Evolutionary conservation across 1,140 invertebrate genomes (phyloP).

Genomic region (Pseudomyrmex cubaensis): DNA sequence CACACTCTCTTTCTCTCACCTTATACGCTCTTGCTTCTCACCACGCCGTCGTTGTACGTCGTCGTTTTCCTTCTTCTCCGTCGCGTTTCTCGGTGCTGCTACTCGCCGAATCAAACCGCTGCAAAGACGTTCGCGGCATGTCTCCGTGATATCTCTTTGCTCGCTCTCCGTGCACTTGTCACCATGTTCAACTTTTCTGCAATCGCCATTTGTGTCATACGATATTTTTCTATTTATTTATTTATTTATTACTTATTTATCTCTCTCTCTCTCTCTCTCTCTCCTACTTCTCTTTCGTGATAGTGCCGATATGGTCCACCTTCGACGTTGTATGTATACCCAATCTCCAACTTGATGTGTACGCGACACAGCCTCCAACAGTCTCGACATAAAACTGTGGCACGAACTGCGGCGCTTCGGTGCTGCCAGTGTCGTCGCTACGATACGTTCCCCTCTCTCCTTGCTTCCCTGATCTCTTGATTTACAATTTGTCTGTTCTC

Average conservation of each 20-base stretch:
- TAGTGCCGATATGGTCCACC: conserved; percentile 6
- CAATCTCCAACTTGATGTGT: conserved; percentile 1
- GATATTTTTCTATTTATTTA: not conserved
- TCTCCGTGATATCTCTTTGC: conserved; percentile 5
- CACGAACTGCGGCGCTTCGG: conserved; percentile 60
- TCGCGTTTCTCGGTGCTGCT: not conserved
- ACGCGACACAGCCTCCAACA: conserved; percentile 23
- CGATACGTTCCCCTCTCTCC: conserved; percentile 15
- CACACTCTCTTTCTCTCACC: not conserved
- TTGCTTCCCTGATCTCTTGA: not conserved
- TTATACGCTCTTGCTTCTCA: conserved; percentile 30
- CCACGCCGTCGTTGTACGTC: conserved; percentile 52
- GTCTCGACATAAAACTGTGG: conserved; percentile 68
- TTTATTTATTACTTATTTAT: too few relatives aligned
- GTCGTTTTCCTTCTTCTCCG: conserved; percentile 12
- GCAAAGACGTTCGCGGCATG: conserved; percentile 43
- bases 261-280: too few relatives aligned
- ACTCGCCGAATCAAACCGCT: not conserved
- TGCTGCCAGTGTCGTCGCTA: conserved; percentile 64
- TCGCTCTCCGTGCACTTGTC: conserved; percentile 4
- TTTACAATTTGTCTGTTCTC: not conserved
- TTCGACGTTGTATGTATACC: conserved; percentile 18
- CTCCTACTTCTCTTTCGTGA: conserved; percentile 32
- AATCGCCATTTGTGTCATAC: not conserved
- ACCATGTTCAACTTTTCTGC: not conserved